These are phyloP conservation scores for Calcarius lapponicus DNA, from an alignment of 2,797 vertebrate genomes.

Conservation along the genomic window DNA sequence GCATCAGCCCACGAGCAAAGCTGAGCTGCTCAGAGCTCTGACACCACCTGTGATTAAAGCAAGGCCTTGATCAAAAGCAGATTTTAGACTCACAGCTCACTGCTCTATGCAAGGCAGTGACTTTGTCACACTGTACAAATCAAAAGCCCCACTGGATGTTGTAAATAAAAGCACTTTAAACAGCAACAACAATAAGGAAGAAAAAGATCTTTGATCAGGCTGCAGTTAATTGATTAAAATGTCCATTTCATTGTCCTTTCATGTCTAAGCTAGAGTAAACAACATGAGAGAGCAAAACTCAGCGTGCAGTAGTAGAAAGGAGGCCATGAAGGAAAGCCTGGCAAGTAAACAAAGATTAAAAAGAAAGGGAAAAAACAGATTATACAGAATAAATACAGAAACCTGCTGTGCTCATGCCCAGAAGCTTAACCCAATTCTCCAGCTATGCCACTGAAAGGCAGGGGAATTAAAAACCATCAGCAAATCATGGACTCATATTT, in stretches of 20 bases:
- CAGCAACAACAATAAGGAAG: background rate
- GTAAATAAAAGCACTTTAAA: conserved; percentile 29
- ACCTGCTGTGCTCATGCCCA: conserved; percentile 6
- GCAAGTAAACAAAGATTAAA: conserved; percentile 56
- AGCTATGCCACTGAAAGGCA: background rate
- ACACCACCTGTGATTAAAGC: background rate
- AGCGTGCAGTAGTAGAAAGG: background rate
- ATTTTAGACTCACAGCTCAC: background rate
- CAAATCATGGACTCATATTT: conserved; percentile 1
- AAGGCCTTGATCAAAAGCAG: conserved; percentile 29
- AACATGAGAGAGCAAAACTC: conserved; percentile 17
- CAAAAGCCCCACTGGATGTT: conserved; percentile 3
- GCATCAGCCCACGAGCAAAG: background rate
- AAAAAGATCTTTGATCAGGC: conserved; percentile 51
- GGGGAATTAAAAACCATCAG: background rate
- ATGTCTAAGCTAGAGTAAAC: conserved; percentile 40
- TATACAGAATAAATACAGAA: conserved; percentile 36
- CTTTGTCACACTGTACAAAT: background rate
- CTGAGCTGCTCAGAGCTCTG: background rate
- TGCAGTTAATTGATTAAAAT: conserved; percentile 64
- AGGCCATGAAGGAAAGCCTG: conserved; percentile 14
- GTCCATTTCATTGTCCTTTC: conserved; percentile 46
- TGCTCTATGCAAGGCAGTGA: background rate
- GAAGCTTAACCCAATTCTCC: conserved; percentile 44
- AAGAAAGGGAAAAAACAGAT: conserved; percentile 18